A percentile compares a stretch with the other conserved stretches of the same genome.
phyloP scores from a whole-genome alignment of 2,797 vertebrate genomes.

The Dallia pectoralis region DNA sequence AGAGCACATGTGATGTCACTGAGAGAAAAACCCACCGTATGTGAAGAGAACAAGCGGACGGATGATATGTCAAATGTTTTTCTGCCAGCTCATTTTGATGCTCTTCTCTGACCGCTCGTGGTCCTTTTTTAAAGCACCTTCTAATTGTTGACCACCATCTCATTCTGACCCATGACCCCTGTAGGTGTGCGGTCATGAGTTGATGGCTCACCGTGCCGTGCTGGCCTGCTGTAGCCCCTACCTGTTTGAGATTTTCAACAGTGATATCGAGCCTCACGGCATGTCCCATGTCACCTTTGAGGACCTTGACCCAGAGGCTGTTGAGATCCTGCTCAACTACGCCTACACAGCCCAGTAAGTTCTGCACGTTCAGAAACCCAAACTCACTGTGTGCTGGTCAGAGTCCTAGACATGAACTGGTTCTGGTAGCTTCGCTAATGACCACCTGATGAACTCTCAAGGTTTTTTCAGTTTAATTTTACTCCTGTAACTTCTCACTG shows the following conservation, averaged over 20 bases:
- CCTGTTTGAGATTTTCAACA: constrained; percentile 98
- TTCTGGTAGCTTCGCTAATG: background rate
- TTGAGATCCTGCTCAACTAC: constrained; percentile 96
- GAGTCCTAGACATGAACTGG: background rate
- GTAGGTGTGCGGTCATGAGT: constrained; percentile 95
- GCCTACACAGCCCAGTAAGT: constrained; percentile 98
- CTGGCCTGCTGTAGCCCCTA: constrained; percentile 98
- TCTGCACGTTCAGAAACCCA: constrained; percentile 4
- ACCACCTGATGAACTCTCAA: background rate
- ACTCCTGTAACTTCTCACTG: background rate
- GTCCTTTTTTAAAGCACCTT: background rate
- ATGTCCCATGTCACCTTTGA: constrained; percentile 96
- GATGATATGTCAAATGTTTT: too few species aligned
- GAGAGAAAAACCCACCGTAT: background rate
- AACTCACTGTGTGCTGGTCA: background rate
- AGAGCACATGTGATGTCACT: background rate
- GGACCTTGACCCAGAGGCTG: constrained; percentile 94
- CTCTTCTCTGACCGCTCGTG: too few species aligned
- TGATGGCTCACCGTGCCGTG: constrained; percentile 95
- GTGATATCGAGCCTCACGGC: constrained; percentile 89
- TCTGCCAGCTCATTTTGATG: background rate
- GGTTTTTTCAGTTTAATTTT: background rate
- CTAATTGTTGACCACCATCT: background rate
- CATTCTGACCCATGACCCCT: background rate
- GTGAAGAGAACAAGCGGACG: background rate